Evolutionary conservation across 37 sponge, comb jelly and placozoan genomes (phyloP).

Genomic region (Tethya wilhelma): DNA sequence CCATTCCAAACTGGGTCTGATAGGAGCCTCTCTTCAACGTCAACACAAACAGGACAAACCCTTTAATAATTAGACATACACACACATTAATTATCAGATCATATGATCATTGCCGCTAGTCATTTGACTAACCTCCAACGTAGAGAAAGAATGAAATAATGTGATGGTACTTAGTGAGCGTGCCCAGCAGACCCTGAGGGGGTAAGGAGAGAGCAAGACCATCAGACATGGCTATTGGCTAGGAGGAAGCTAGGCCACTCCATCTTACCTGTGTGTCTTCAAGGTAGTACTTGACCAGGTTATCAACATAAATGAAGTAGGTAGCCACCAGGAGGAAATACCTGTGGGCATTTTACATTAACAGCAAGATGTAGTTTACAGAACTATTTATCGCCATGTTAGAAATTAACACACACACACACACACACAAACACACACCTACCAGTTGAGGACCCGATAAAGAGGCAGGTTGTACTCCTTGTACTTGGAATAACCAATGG

Average conservation of each 20-base stretch:
- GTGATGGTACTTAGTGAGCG: conserved; percentile 80
- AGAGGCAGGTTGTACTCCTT: conserved; percentile 87
- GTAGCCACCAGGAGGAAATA: conserved; percentile 78
- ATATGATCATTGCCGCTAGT: neutral
- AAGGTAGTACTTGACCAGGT: conserved; percentile 70
- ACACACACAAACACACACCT: neutral
- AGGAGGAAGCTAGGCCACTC: neutral
- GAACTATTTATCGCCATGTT: neutral
- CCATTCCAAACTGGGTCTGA: conserved; percentile 83
- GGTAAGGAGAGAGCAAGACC: neutral
- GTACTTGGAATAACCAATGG: conserved; percentile 93
- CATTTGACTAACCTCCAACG: conserved; percentile 57
- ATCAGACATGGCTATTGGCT: neutral
- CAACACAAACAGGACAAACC: conserved; percentile 90
- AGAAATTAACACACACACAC: conserved; percentile 2
- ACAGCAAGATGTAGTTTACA: neutral
- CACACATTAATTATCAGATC: neutral
- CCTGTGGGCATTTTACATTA: conserved; percentile 35
- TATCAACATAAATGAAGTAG: conserved; percentile 84
- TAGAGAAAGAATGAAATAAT: conserved; percentile 88
- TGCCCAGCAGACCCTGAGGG: conserved; percentile 49
- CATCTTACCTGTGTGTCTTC: too few relatives aligned
- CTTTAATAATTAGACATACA: neutral
- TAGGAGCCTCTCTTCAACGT: conserved; percentile 87
- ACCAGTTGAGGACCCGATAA: conserved; percentile 89